Evolutionary conservation across 2,888 invertebrate species (phyloP).

Genomic region (Calameuta filiformis): DNA sequence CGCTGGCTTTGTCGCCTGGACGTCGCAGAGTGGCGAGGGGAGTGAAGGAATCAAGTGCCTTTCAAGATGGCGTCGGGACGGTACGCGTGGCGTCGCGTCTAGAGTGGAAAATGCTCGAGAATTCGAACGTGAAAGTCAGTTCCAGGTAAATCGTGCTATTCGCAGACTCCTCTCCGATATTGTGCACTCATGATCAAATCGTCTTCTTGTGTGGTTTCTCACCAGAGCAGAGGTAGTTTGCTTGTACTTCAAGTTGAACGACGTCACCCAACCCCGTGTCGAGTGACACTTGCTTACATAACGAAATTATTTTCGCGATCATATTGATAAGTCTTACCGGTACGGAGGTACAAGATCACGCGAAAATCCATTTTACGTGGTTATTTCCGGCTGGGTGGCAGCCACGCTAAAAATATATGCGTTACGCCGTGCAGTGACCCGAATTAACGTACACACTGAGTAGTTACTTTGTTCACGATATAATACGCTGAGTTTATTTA

Average conservation of each 20-base stretch:
- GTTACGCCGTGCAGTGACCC: conserved; percentile 34
- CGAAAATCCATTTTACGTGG: conserved; percentile 22
- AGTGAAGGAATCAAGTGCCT: conserved; percentile 27
- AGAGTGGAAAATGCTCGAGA: conserved; percentile 29
- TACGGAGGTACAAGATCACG: neutral
- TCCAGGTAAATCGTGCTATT: neutral
- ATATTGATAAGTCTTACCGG: conserved; percentile 35
- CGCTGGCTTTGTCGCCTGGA: neutral
- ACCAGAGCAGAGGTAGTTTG: neutral
- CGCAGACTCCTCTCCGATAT: neutral
- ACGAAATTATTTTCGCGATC: conserved; percentile 54
- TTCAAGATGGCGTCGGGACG: conserved; percentile 34
- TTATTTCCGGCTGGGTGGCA: neutral
- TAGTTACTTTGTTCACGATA: neutral
- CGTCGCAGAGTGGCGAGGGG: neutral
- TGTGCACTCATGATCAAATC: neutral
- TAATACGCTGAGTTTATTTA: neutral
- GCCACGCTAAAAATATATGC: conserved; percentile 1
- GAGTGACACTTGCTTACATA: conserved; percentile 61
- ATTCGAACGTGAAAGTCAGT: conserved; percentile 18
- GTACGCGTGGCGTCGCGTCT: conserved; percentile 33
- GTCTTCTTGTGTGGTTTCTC: neutral
- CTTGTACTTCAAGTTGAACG: conserved; percentile 6
- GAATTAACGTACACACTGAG: conserved; percentile 12
- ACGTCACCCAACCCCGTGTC: conserved; percentile 41